These are phyloP conservation scores for Harpagus bidentatus DNA, from an alignment of 2,113 vertebrate species.

Conservation along the genomic window DNA sequence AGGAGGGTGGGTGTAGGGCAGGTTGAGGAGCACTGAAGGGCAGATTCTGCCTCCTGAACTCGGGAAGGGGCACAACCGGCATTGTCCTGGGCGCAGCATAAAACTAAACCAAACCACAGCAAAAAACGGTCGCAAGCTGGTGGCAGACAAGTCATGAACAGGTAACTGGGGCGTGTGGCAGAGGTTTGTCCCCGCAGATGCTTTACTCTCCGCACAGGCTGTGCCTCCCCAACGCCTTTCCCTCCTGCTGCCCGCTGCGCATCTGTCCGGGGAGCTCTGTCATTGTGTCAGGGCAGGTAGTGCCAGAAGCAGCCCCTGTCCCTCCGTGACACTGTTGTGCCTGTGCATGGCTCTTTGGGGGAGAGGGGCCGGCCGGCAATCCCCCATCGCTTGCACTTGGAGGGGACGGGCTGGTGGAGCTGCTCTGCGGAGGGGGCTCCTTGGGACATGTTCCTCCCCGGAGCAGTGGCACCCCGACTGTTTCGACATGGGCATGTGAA, in stretches of 20 bases:
- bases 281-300: neutral
- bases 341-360: neutral
- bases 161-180: neutral
- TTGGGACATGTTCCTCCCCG: fast-evolving
- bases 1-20: neutral
- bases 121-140: fast-evolving
- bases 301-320: fast-evolving
- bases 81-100: neutral
- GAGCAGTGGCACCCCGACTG: fast-evolving
- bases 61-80: neutral
- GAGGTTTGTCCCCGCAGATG: neutral
- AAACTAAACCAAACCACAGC: neutral
- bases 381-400: fast-evolving
- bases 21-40: neutral
- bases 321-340: fast-evolving
- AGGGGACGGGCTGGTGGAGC: neutral
- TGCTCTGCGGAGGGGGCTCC: neutral
- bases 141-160: slow-evolving; percentile 19
- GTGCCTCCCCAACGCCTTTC: neutral
- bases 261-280: neutral
- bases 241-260: fast-evolving
- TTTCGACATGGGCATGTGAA: fast-evolving
- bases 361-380: fast-evolving
- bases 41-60: neutral
- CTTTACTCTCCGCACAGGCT: neutral